Base-by-base conservation (phyloP, 2,113 vertebrate species). In the Cranoglanis bouderius region DNA sequence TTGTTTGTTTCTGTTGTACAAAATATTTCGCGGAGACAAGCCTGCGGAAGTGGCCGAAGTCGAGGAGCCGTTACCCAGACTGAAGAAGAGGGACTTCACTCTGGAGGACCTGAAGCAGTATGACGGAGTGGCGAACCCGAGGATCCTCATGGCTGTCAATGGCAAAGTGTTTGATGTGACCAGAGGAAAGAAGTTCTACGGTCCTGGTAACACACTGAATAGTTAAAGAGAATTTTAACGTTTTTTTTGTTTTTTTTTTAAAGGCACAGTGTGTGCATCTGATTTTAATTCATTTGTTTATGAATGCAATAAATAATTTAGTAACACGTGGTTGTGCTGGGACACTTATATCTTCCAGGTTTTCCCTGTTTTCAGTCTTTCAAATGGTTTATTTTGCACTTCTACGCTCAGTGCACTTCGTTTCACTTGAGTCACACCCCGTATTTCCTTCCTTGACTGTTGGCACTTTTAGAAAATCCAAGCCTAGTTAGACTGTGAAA, bases 121-220 rank as follows among this genome's bases (percentile, higher is more conserved):
- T 92, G 96, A 99, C 83, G 98, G 98, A 6, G 12, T 92, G 29
- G 90, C 93, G 74, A 91, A 98, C 35, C 96, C 97, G 1, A 94
- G 97, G 85, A 99, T 99, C 92, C 97, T 99, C 70, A 98, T 99
- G 97, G 97, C 97, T 90, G 93, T 99, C 91, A 98, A 96, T 84
- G 96, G 96, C 53, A 99, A 98, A 92, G 97, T 99, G 88, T 99
- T 99, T 93, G 98, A 99, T 92, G 98, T 99, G 86, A 98, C 96
- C 38, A 93, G 97, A 77, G 98, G 95, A 38, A 97, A 95, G 91
- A 98, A 97, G 94, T 99, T 99, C 93, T 99, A 99, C 93, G 98
- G 98, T 18, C 97, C 97, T 85, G 98, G 98, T 99, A 94, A 86
- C 13, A 57, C 26, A 21, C 26, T 46, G 40, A 49, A 6, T 38